Evolutionary conservation across 2,888 invertebrate species (phyloP).

Genomic region (Macrosoma leucophasiata): DNA sequence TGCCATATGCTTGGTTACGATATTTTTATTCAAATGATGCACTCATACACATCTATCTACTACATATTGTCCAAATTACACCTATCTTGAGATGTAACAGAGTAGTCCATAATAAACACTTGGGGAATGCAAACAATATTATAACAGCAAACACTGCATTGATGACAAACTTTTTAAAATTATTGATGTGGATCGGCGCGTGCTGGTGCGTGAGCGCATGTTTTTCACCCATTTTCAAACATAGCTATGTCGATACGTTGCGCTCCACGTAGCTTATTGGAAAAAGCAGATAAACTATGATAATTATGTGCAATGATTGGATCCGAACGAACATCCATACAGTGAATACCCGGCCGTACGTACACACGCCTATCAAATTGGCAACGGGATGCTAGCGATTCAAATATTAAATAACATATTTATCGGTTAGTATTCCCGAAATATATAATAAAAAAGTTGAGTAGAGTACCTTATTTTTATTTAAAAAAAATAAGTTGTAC

Average conservation of each 20-base stretch:
- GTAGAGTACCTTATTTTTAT: slow-evolving; percentile 59
- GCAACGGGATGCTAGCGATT: slow-evolving; percentile 51
- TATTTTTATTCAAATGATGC: no score
- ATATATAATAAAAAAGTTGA: slow-evolving; percentile 17
- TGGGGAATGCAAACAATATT: no score
- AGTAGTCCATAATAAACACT: no score
- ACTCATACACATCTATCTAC: no score
- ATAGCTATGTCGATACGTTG: slow-evolving; percentile 57
- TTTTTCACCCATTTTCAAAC: slow-evolving; percentile 58
- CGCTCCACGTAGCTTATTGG: slow-evolving; percentile 66
- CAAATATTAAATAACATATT: slow-evolving; percentile 58
- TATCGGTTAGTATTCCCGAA: slow-evolving; percentile 49
- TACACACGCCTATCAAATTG: slow-evolving; percentile 32
- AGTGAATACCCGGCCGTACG: slow-evolving; percentile 38
- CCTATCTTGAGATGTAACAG: no score
- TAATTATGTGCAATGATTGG: slow-evolving; percentile 57
- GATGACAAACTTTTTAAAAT: slow-evolving; percentile 65
- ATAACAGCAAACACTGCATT: no score
- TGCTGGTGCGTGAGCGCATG: slow-evolving; percentile 45
- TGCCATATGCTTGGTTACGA: no score
- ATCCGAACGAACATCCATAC: slow-evolving; percentile 46
- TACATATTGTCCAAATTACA: no score
- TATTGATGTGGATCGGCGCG: slow-evolving; percentile 54
- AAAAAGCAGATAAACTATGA: slow-evolving; percentile 71
- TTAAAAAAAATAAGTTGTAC: slow-evolving; percentile 62